These are phyloP conservation scores for Salmo trutta DNA, from an alignment of 2,797 vertebrate species.

Conservation along the genomic window DNA sequence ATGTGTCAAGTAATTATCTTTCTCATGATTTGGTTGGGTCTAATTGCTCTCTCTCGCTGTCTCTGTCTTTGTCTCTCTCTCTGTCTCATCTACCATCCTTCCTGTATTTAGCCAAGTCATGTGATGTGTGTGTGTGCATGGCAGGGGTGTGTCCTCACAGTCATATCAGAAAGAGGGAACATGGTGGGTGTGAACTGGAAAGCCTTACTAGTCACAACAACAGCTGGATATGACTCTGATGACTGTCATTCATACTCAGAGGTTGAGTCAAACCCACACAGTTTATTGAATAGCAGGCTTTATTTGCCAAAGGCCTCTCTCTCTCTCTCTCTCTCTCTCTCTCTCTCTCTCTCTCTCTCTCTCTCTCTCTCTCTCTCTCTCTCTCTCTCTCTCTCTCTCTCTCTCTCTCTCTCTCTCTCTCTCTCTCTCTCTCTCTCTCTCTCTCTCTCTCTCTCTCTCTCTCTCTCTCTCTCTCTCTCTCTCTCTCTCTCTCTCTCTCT, in stretches of 20 bases:
- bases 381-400: too few species aligned
- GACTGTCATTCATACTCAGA: neutral
- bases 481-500: too few species aligned
- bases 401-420: too few species aligned
- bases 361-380: too few species aligned
- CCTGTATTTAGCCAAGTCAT: neutral
- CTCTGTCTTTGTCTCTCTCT: too few species aligned
- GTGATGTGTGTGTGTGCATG: neutral
- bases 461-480: too few species aligned
- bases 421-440: too few species aligned
- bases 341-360: too few species aligned
- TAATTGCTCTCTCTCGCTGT: neutral
- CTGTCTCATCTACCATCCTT: neutral
- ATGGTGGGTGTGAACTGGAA: neutral
- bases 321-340: too few species aligned
- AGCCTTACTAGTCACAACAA: neutral
- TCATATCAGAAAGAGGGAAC: neutral
- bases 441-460: too few species aligned
- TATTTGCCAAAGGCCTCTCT: neutral
- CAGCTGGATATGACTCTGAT: conserved; percentile 7
- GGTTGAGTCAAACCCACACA: neutral
- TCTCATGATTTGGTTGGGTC: too few species aligned
- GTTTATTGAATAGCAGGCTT: neutral
- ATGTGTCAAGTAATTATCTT: too few species aligned
- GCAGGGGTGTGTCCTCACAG: neutral